Evolutionary conservation across 1,140 invertebrate genomes (phyloP), one percentile per base, ranked within the genome.

Genomic region (Holotrichia oblita): DNA sequence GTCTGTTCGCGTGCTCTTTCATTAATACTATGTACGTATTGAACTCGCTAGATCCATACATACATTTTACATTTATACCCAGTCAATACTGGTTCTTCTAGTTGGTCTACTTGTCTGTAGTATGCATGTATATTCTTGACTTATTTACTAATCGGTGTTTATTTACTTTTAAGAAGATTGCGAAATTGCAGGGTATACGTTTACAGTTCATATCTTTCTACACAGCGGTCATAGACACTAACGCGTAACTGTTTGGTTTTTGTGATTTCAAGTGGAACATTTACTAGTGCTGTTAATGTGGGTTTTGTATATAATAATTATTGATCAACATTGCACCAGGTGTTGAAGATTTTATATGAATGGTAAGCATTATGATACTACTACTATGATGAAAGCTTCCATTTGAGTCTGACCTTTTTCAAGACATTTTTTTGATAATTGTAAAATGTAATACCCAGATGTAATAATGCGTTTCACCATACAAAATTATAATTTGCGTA

Each of bases 1-100:
- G 48, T 17, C 48, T 17, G 48, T 55, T 55, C 48, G 48, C 48
- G 48, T 55, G 48, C 48, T 55, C 48, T 17, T 55, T 55, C 48
- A 55, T 55, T 55, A 55, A 55, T 55, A 17, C 14, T 55, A n/a
- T 17, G 48, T 7, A 55, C 48, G 48, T 55, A 55, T 55, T 17
- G 48, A 17, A 17, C 48, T 6, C 14, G n/a, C 17, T 55, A 55
- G 6, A 17, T 55, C 17, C 48, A n/a, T n/a, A 48, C n/a, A n/a
- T 48, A 48, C 1, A 48, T 48, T 34, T 34, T 4, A 34, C 27
- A 48, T 48, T 48, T 48, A 48, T n/a, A 48, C n/a, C 10, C 44
- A 48, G 10, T n/a, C 44, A 48, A 48, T 48, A 48, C 44, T 48
- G 44, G 44, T 48, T 48, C n/a, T 48, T 48, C 44, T 48, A 48